Evolutionary conservation across 1,140 invertebrate species (phyloP).

Genomic region (Drosophila albomicans): DNA sequence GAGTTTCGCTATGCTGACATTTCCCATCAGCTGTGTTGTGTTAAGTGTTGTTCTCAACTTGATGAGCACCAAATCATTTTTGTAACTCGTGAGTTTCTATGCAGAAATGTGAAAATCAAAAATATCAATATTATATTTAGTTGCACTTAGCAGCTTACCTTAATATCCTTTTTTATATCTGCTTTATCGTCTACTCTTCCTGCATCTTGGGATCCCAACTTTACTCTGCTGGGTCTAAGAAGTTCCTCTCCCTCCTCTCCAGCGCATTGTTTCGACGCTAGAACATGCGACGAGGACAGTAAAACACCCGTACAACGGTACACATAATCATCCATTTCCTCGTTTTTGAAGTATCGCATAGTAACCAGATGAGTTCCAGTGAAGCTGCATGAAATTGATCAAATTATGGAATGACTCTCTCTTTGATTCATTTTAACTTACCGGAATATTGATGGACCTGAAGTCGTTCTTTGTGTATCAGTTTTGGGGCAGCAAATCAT

Average conservation of each 20-base stretch:
- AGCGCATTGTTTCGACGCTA: not conserved
- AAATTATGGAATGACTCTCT: no score
- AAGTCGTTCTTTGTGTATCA: no score
- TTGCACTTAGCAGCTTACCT: not conserved
- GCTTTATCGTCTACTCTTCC: not conserved
- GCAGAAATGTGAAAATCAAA: not conserved
- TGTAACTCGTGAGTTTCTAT: not conserved
- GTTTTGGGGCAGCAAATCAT: no score
- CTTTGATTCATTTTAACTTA: no score
- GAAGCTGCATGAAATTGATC: not conserved
- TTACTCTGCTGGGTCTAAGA: not conserved
- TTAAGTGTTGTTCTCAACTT: not conserved
- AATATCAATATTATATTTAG: not conserved
- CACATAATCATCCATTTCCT: not conserved
- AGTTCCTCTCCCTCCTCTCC: not conserved
- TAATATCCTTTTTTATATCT: not conserved
- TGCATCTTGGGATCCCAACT: not conserved
- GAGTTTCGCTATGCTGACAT: no score
- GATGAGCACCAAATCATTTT: slow-evolving; percentile 14
- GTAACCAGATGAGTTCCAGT: not conserved
- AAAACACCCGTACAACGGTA: not conserved
- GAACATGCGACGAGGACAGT: not conserved
- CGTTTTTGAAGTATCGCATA: not conserved
- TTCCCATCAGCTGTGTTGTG: no score
- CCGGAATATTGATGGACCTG: no score